phyloP scores from a whole-genome alignment of 1,140 invertebrate species.

The Drosophila saltans region DNA sequence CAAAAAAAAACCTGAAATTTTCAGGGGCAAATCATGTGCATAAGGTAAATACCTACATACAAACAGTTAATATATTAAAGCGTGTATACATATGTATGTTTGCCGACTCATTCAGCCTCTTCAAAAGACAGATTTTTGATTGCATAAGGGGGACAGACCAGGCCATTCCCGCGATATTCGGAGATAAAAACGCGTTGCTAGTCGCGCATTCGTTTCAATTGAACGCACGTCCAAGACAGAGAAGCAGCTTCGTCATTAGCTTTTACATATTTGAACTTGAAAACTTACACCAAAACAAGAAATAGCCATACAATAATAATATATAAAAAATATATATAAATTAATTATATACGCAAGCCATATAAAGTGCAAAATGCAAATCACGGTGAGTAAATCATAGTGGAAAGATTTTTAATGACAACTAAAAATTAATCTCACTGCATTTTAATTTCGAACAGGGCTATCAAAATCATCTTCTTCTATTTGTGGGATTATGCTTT shows the following conservation, averaged over 20 bases:
- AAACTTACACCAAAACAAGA: constrained; percentile 37
- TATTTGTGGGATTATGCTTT: constrained; percentile 45
- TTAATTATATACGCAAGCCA: constrained; percentile 27
- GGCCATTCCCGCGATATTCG: constrained; percentile 30
- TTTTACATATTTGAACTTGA: constrained; percentile 60
- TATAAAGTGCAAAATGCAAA: constrained; percentile 59
- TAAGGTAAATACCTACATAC: constrained; percentile 50
- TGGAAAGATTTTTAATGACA: neutral
- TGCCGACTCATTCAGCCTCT: constrained; percentile 30
- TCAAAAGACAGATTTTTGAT: constrained; percentile 61
- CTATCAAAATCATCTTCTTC: constrained; percentile 2
- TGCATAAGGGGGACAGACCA: constrained; percentile 59
- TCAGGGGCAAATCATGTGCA: constrained; percentile 74
- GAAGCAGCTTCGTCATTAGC: constrained; percentile 41
- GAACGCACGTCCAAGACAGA: constrained; percentile 49
- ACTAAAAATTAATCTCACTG: neutral
- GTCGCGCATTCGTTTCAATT: constrained; percentile 61
- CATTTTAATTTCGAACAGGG: constrained; percentile 22
- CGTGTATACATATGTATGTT: constrained; percentile 39
- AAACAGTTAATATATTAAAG: constrained; percentile 2
- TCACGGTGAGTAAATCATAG: constrained; percentile 64
- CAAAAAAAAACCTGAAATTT: constrained; percentile 72
- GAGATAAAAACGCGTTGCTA: constrained; percentile 61
- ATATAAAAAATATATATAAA: constrained; percentile 39
- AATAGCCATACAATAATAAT: constrained; percentile 25